Evolutionary conservation across 2,113 vertebrate species (phyloP), one percentile per base, ranked within the genome.

Genomic region (Myotis brandtii): DNA sequence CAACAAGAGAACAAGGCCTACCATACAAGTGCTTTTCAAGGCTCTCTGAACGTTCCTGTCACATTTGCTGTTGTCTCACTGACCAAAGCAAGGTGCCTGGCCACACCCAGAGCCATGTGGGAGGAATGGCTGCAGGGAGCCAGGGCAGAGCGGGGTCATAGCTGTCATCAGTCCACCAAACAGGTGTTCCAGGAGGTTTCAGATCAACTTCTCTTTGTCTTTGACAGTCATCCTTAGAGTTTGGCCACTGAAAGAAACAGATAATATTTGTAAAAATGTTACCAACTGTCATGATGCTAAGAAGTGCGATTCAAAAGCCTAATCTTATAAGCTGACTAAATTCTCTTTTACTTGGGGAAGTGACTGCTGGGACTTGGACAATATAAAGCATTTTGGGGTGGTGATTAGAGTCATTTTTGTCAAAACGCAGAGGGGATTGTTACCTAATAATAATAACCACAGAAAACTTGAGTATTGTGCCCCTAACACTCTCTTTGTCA

Each of bases 371-470:
- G 52, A 86, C 52, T 88, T 92, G 17, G 54, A 72, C 4, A 34
- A 52, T 66, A 82, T 67, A 75, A 91, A 90, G 48, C 20, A 50
- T 48, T 93, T 86, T 18, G 12, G 1, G 30, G 6, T 67, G 54
- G n/a, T 64, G 64, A 95, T 82, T 83, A 64, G 67, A 43, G 14
- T 89, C 48, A 79, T 96, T 97, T 92, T 79, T 17, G 54, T 94
- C 54, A 91, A 96, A 79, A 72, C 23, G 64, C 37, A 40, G 72
- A 93, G 27, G 48, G 27, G 16, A 75, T 82, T 1, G 3, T 72
- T 81, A 76, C 46, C 64, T 92, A 85, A 84, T 80, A 89, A 87
- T 90, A 75, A 87, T 87, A 46, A 54, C 89, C 67, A 81, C 11
- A 69, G 56, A 83, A 72, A 89, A 85, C 3, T 69, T 94, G 70